phyloP scores from a whole-genome alignment of 2,113 vertebrate species.

The Chiloscyllium plagiosum region DNA sequence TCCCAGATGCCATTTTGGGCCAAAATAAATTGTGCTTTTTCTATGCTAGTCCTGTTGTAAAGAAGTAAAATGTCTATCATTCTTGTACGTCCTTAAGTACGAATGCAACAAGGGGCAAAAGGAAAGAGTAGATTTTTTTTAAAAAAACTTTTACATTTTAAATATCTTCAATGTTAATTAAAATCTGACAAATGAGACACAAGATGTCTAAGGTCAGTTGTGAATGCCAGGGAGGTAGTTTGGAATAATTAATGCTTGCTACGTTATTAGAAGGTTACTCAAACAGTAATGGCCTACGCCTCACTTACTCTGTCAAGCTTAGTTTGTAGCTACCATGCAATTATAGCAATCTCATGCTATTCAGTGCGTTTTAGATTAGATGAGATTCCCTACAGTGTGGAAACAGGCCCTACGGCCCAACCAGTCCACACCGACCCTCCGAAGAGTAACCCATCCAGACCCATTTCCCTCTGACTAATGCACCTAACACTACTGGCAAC shows the following conservation, averaged over 20 bases:
- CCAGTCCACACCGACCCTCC: too few species aligned
- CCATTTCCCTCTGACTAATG: too few species aligned
- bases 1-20: too few species aligned
- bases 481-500: too few species aligned
- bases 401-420: too few species aligned
- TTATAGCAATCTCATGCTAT: not conserved
- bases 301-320: not conserved
- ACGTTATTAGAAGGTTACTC: not conserved
- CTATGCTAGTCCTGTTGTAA: too few species aligned
- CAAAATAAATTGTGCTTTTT: too few species aligned
- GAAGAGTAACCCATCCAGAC: too few species aligned
- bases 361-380: not conserved
- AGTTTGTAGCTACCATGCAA: not conserved
- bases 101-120: not conserved
- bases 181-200: not conserved
- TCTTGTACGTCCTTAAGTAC: too few species aligned
- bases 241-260: not conserved
- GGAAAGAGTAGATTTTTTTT: not conserved
- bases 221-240: not conserved
- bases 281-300: not conserved
- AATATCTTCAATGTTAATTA: not conserved
- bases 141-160: not conserved
- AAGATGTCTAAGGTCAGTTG: not conserved
- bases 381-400: too few species aligned
- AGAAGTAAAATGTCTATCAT: too few species aligned